Percentiles rank a stretch among this genome's conserved stretches.
phyloP scores from a whole-genome alignment of 2,888 invertebrate genomes.

The Hypena proboscidalis region DNA sequence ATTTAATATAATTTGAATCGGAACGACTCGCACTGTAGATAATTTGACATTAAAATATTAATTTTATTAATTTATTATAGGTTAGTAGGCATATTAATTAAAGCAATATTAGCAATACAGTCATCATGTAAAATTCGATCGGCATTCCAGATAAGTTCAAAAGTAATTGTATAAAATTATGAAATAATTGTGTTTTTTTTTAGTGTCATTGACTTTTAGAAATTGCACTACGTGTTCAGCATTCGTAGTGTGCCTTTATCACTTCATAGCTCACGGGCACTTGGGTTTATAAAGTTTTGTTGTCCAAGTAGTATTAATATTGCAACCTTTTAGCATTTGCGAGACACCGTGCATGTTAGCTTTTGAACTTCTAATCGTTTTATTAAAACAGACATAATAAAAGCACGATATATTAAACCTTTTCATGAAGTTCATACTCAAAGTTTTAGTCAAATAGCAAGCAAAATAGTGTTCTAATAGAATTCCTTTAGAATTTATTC shows the following conservation, averaged over 20 bases:
- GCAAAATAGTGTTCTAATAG: slow-evolving; percentile 1
- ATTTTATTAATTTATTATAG: slow-evolving; percentile 1
- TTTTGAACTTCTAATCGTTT: slow-evolving; percentile 6
- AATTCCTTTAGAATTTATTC: not conserved
- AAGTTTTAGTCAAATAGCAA: slow-evolving; percentile 5
- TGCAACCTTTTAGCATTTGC: not conserved
- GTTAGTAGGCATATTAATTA: slow-evolving; percentile 1
- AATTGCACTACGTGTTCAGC: not conserved
- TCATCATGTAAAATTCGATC: not conserved
- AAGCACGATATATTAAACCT: slow-evolving; percentile 6
- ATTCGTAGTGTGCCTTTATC: slow-evolving; percentile 6
- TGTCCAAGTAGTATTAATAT: slow-evolving; percentile 1
- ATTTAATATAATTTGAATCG: too few species aligned
- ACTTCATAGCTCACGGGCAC: slow-evolving; percentile 2
- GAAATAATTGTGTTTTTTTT: not conserved
- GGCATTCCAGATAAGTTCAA: slow-evolving; percentile 6
- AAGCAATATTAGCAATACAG: not conserved
- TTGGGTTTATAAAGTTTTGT: not conserved
- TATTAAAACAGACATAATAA: not conserved
- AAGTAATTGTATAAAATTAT: not conserved
- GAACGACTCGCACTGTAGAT: slow-evolving; percentile 6
- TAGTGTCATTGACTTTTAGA: not conserved
- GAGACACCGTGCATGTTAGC: slow-evolving; percentile 32
- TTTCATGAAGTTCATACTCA: slow-evolving; percentile 2
- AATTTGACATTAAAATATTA: not conserved